Conservation (phyloP, 2,113 vertebrate species). For the Oncorhynchus kisutch region DNA sequence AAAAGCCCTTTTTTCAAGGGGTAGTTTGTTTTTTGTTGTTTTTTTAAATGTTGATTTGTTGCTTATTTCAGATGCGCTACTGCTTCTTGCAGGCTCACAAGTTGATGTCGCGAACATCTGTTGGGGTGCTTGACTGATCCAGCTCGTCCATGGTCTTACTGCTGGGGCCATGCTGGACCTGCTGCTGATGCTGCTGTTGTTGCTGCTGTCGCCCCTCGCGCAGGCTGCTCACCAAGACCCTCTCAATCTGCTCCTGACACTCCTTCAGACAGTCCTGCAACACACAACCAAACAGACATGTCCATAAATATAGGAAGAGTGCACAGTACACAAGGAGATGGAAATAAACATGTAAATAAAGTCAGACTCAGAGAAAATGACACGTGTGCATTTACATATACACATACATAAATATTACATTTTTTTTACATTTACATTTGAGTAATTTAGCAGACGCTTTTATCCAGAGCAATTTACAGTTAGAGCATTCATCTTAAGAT, state of each 20-base stretch:
- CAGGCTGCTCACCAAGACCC: conserved; percentile 87
- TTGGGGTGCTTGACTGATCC: conserved; percentile 95
- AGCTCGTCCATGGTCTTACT: conserved; percentile 88
- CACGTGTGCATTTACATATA: too few relatives aligned
- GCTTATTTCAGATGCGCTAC: conserved; percentile 34
- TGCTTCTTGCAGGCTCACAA: conserved; percentile 67
- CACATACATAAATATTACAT: too few relatives aligned
- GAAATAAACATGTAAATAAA: neutral
- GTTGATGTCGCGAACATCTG: conserved; percentile 95
- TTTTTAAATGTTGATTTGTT: conserved; percentile 45
- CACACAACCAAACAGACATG: conserved; percentile 7
- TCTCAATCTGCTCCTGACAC: conserved; percentile 97
- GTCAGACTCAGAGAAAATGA: too few relatives aligned
- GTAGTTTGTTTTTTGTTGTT: conserved; percentile 69
- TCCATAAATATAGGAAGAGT: neutral
- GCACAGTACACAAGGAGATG: neutral
- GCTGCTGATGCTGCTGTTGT: conserved; percentile 68
- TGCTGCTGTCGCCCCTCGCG: conserved; percentile 85
- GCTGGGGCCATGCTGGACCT: conserved; percentile 79
- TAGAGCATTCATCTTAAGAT: too few relatives aligned
- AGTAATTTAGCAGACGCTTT: too few relatives aligned
- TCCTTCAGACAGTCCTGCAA: conserved; percentile 91
- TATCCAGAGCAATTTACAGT: too few relatives aligned
- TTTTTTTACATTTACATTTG: too few relatives aligned
- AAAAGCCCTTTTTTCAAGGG: conserved; percentile 75